phyloP scores from a whole-genome alignment of 2,113 vertebrate species.

The Atherinomorus stipes region DNA sequence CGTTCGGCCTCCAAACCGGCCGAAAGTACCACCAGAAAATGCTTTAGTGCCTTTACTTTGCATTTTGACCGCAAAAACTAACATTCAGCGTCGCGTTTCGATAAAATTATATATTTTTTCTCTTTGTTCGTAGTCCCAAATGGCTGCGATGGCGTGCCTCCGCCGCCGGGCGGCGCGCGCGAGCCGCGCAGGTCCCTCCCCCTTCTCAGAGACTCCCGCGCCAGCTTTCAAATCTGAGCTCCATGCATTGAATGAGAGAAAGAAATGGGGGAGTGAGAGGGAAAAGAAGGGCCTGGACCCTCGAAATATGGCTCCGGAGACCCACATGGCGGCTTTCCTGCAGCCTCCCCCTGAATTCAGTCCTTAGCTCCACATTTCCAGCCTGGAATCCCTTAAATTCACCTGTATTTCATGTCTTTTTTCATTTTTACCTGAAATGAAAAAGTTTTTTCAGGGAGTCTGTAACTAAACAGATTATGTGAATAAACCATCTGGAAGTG shows the following conservation, averaged over 20 bases:
- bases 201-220: constrained; percentile 79
- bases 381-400: constrained; percentile 52
- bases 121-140: constrained; percentile 86
- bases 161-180: constrained; percentile 73
- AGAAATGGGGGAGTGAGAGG: constrained; percentile 72
- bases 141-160: constrained; percentile 77
- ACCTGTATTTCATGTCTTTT: constrained; percentile 34
- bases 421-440: constrained; percentile 49
- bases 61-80: constrained; percentile 64
- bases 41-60: constrained; percentile 62
- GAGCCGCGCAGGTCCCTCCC: constrained; percentile 75
- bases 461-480: constrained; percentile 34
- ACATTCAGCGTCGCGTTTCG: constrained; percentile 67
- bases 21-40: constrained; percentile 69
- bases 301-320: constrained; percentile 53
- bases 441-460: constrained; percentile 71
- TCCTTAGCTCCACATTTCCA: neutral
- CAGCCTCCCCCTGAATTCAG: neutral
- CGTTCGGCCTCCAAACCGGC: constrained; percentile 51
- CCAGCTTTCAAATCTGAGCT: constrained; percentile 80
- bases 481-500: constrained; percentile 3
- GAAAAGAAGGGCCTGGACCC: constrained; percentile 57
- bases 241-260: constrained; percentile 76
- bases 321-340: constrained; percentile 44
- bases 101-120: constrained; percentile 82